Conservation (phyloP, 1,140 invertebrate genomes). For the Trachymyrmex septentrionalis region DNA sequence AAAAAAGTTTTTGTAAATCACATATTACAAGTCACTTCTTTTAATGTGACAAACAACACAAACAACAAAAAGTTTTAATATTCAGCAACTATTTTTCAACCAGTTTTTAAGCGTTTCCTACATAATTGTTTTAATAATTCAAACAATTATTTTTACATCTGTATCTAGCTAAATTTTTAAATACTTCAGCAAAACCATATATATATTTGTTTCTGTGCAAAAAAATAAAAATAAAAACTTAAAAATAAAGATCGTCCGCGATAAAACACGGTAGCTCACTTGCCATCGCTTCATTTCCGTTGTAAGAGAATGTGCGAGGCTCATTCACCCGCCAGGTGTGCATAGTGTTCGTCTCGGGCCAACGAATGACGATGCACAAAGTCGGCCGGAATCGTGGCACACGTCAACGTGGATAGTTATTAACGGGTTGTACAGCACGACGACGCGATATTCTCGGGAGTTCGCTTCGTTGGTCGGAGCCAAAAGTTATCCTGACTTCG, state of each 20-base stretch:
- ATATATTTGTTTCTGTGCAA: too few species aligned
- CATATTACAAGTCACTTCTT: too few species aligned
- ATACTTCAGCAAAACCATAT: too few species aligned
- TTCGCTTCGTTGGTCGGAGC: constrained; percentile 51
- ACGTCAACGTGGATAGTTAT: constrained; percentile 59
- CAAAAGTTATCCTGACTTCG: constrained; percentile 61
- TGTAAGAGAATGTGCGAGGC: neutral
- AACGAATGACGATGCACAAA: constrained; percentile 61
- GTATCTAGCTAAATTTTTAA: too few species aligned
- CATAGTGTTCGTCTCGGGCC: constrained; percentile 57
- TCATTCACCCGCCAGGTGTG: constrained; percentile 47
- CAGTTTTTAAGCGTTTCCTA: too few species aligned
- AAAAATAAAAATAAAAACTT: too few species aligned
- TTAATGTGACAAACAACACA: too few species aligned
- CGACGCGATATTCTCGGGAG: constrained; percentile 59
- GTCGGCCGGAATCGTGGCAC: constrained; percentile 30
- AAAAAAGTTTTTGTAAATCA: too few species aligned
- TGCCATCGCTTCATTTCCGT: neutral
- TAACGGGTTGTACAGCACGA: constrained; percentile 40
- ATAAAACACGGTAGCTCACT: neutral
- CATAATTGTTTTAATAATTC: too few species aligned
- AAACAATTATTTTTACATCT: too few species aligned
- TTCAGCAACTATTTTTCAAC: too few species aligned
- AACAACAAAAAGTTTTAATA: too few species aligned
- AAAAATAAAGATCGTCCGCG: neutral